These are phyloP conservation scores for Taxidea taxus DNA, from an alignment of 2,113 vertebrate genomes.

Conservation along the genomic window DNA sequence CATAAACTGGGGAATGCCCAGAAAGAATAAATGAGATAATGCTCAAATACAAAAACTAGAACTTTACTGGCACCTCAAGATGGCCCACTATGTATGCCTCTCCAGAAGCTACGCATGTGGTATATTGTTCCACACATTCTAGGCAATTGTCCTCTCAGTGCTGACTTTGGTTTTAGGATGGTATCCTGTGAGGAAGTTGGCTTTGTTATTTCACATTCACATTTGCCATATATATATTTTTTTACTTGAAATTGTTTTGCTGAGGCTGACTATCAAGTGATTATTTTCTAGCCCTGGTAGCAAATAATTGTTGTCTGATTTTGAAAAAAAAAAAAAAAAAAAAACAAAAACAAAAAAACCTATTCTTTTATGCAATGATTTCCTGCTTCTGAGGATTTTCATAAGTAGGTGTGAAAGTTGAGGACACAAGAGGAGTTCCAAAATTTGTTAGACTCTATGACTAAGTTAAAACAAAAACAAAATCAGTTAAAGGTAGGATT, in stretches of 20 bases:
- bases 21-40: background rate
- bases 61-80: accelerated
- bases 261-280: background rate
- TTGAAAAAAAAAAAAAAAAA: background rate
- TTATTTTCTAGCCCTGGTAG: background rate
- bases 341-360: background rate
- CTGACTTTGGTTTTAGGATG: background rate
- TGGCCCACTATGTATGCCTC: background rate
- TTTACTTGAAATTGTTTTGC: background rate
- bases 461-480: background rate
- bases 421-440: background rate
- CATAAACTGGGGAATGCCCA: background rate
- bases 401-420: background rate
- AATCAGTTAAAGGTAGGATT: background rate
- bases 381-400: background rate
- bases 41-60: background rate
- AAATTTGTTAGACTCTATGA: background rate
- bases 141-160: background rate
- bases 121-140: background rate
- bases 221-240: background rate
- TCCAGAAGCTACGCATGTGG: accelerated
- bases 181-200: background rate
- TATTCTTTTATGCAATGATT: background rate
- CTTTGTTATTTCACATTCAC: background rate
- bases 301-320: background rate